phyloP scores from a whole-genome alignment of 2,113 vertebrate genomes.

The Phocoena sinus region DNA sequence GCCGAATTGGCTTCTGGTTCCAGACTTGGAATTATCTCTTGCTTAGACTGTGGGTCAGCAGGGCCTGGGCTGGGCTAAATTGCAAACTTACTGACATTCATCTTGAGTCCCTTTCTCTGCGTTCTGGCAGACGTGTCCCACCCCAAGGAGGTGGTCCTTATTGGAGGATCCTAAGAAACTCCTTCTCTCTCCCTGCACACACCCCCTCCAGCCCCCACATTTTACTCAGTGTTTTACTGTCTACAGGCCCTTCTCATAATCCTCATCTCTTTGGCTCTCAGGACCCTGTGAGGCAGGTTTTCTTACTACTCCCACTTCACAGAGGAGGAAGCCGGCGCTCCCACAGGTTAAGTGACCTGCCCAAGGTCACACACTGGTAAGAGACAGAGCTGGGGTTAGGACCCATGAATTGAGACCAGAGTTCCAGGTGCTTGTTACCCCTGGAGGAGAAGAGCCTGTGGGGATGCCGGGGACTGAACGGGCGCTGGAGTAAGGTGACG shows the following conservation, averaged over 20 bases:
- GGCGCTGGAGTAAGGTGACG: neutral
- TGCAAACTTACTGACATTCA: neutral
- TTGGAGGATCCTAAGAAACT: neutral
- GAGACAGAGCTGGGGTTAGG: neutral
- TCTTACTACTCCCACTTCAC: neutral
- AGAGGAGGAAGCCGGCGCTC: neutral
- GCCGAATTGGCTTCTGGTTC: neutral
- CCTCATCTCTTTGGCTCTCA: neutral
- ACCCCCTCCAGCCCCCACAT: fast-evolving
- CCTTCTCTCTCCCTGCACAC: neutral
- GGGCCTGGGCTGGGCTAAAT: neutral
- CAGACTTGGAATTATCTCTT: slow-evolving; percentile 14
- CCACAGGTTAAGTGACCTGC: neutral
- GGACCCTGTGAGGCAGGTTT: neutral
- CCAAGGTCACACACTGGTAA: neutral
- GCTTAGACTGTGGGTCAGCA: neutral
- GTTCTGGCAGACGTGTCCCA: neutral
- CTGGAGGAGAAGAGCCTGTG: neutral
- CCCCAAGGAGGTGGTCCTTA: neutral
- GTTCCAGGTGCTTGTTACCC: neutral
- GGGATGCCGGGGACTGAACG: neutral
- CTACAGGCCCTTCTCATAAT: neutral
- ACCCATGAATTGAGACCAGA: neutral
- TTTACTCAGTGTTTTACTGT: neutral
- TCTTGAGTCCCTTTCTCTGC: neutral